Percentiles rank a stretch among this genome's conserved stretches.
These are phyloP conservation scores for Bothrops jararaca DNA, from an alignment of 2,113 vertebrate genomes.

Conservation along the genomic window DNA sequence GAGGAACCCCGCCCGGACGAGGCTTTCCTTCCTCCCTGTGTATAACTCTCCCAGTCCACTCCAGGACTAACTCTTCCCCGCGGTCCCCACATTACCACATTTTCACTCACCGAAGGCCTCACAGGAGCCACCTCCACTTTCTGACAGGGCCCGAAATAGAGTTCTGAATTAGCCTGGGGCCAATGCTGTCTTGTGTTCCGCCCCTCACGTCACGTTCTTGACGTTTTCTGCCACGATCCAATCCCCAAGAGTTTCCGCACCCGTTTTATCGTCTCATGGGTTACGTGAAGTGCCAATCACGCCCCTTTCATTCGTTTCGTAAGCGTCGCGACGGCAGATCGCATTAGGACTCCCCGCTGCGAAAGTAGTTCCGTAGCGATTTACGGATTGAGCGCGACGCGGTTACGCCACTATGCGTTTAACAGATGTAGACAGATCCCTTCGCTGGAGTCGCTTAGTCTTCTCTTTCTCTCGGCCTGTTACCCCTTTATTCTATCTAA, in stretches of 20 bases:
- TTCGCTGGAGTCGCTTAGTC: conserved; percentile 15
- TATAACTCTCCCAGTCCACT: neutral
- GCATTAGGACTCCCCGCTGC: neutral
- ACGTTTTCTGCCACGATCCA: conserved; percentile 3
- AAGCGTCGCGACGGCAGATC: conserved; percentile 18
- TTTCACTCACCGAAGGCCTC: neutral
- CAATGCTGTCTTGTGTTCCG: conserved; percentile 21
- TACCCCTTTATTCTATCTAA: neutral
- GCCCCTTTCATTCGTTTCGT: conserved; percentile 25
- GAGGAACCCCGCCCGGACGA: too few relatives aligned
- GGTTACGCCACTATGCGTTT: neutral
- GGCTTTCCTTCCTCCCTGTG: neutral
- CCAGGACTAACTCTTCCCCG: neutral
- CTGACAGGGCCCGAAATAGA: neutral
- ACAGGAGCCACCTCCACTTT: neutral
- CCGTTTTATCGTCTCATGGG: conserved; percentile 17
- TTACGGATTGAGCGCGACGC: neutral
- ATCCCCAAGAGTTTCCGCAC: conserved; percentile 21
- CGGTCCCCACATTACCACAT: neutral
- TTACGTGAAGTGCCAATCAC: conserved; percentile 1
- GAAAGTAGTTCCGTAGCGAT: conserved; percentile 27
- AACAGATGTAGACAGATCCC: neutral
- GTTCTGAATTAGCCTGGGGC: conserved; percentile 26
- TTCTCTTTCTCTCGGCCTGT: neutral
- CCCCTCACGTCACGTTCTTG: conserved; percentile 21